phyloP scores from a whole-genome alignment of 1,140 invertebrate species.

The Bicyclus anynana region DNA sequence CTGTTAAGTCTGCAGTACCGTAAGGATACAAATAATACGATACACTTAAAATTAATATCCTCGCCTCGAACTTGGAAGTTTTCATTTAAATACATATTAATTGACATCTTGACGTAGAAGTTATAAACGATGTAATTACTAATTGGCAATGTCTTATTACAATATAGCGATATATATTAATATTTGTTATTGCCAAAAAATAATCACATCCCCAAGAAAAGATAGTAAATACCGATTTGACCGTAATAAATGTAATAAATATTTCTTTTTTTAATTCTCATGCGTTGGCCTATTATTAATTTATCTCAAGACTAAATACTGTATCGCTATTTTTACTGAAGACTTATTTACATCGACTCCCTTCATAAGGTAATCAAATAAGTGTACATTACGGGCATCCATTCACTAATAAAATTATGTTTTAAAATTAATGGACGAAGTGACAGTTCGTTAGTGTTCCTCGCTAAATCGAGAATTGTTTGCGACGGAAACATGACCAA shows the following conservation, averaged over 20 bases:
- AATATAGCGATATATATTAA: slow-evolving; percentile 21
- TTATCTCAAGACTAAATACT: slow-evolving; percentile 63
- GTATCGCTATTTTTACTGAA: slow-evolving; percentile 61
- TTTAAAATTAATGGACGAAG: slow-evolving; percentile 77
- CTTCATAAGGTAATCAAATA: slow-evolving; percentile 65
- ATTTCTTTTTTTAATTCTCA: slow-evolving; percentile 59
- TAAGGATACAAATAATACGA: slow-evolving; percentile 22
- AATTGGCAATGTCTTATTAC: slow-evolving; percentile 32
- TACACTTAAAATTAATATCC: slow-evolving; percentile 12
- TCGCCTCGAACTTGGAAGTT: slow-evolving; percentile 35
- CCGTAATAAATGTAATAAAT: slow-evolving; percentile 62
- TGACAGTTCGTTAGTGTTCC: slow-evolving; percentile 74
- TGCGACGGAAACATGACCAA: slow-evolving; percentile 74
- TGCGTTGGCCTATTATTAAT: slow-evolving; percentile 54
- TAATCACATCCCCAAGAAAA: slow-evolving; percentile 50
- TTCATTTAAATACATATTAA: slow-evolving; percentile 59
- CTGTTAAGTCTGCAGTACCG: slow-evolving; percentile 42
- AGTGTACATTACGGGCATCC: slow-evolving; percentile 65
- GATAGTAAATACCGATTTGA: slow-evolving; percentile 57
- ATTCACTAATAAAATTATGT: slow-evolving; percentile 70
- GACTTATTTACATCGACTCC: slow-evolving; percentile 67
- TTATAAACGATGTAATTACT: slow-evolving; percentile 43
- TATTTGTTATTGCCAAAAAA: slow-evolving; percentile 34
- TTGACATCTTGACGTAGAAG: slow-evolving; percentile 59
- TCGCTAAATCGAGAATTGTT: slow-evolving; percentile 69